These are phyloP conservation scores for Drosophila busckii DNA, from an alignment of 1,140 invertebrate species.

Conservation along the genomic window DNA sequence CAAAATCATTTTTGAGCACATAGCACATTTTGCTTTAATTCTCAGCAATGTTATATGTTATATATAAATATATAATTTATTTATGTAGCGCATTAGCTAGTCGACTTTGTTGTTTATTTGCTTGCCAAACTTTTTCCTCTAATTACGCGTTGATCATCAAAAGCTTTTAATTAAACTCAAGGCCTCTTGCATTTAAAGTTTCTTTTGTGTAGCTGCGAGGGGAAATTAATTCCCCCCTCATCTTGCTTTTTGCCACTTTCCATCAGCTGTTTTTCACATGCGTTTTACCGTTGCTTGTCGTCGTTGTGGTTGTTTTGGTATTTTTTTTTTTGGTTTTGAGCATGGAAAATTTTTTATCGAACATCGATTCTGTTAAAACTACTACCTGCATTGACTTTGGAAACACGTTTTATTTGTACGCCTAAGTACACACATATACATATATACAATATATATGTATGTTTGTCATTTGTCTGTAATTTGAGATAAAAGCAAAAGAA, in stretches of 20 bases:
- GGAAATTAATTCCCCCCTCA: neutral
- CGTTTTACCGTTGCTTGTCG: neutral
- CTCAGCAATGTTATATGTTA: neutral
- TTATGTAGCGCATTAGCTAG: constrained; percentile 1
- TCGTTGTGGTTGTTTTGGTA: too few relatives aligned
- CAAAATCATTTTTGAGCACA: neutral
- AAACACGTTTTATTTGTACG: constrained; percentile 55
- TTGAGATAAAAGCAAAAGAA: constrained; percentile 11
- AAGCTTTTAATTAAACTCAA: constrained; percentile 26
- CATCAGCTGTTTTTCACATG: neutral
- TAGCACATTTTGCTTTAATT: neutral
- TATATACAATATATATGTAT: constrained; percentile 4
- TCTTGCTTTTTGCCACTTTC: neutral
- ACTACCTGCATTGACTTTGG: constrained; percentile 37
- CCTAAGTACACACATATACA: constrained; percentile 19
- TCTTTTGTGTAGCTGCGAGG: constrained; percentile 22
- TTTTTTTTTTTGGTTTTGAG: neutral
- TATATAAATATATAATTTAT: constrained; percentile 3
- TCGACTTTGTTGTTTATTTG: neutral
- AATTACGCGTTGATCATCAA: constrained; percentile 3
- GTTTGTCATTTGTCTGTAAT: constrained; percentile 30
- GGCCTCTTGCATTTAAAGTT: constrained; percentile 41
- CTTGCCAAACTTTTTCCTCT: neutral
- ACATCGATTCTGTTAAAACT: neutral
- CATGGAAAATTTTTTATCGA: constrained; percentile 27